Evolutionary conservation across 2,888 invertebrate species (phyloP).

Genomic region (Melanostoma mellinum): DNA sequence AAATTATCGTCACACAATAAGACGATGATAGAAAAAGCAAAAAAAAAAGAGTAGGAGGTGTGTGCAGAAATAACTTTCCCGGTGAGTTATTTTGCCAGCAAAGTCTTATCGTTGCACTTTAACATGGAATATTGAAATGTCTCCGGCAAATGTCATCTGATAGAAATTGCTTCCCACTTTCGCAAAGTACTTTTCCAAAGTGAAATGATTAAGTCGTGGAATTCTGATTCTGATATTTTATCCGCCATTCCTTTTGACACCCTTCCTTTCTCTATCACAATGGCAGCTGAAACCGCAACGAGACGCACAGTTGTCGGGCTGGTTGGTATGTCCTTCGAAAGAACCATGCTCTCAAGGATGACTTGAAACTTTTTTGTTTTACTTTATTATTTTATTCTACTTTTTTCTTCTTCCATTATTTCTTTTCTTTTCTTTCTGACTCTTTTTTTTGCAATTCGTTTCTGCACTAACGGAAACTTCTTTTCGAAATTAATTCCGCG

Average conservation of each 20-base stretch:
- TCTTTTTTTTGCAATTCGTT: not conserved
- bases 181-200: slow-evolving; percentile 27
- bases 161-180: slow-evolving; percentile 41
- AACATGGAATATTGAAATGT: slow-evolving; percentile 61
- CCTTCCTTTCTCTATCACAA: not conserved
- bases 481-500: slow-evolving; percentile 67
- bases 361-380: slow-evolving; percentile 24
- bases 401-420: slow-evolving; percentile 10
- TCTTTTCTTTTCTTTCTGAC: not conserved
- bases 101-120: slow-evolving; percentile 54
- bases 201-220: slow-evolving; percentile 61
- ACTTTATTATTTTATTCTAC: not conserved
- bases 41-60: not conserved
- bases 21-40: not conserved
- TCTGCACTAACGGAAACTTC: slow-evolving; percentile 30
- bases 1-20: slow-evolving; percentile 14
- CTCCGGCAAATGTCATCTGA: slow-evolving; percentile 52
- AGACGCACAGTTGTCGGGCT: slow-evolving; percentile 10
- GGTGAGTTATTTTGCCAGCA: slow-evolving; percentile 7
- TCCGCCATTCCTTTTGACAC: not conserved
- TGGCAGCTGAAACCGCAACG: slow-evolving; percentile 26
- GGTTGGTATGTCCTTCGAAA: slow-evolving; percentile 8
- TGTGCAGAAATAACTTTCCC: slow-evolving; percentile 4
- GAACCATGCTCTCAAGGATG: slow-evolving; percentile 2
- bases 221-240: slow-evolving; percentile 35